A percentile compares a stretch with the other conserved stretches of the same genome.
These are phyloP conservation scores for Muscicapa striata DNA, from an alignment of 2,797 vertebrate genomes.

Conservation along the genomic window DNA sequence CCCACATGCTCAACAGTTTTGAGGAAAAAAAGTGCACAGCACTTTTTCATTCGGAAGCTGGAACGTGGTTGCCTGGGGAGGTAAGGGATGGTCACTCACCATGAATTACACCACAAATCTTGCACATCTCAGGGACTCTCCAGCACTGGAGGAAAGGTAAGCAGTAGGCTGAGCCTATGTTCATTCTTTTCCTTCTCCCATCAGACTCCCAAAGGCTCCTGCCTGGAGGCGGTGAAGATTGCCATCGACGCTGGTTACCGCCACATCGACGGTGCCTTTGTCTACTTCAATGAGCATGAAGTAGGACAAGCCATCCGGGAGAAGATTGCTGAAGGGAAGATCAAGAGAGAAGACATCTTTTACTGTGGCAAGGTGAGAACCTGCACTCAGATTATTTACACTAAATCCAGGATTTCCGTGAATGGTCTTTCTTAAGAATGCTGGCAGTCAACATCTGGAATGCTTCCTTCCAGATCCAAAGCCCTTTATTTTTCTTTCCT, in stretches of 20 bases:
- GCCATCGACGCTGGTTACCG: constrained; percentile 90
- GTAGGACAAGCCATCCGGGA: constrained; percentile 90
- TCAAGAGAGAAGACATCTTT: constrained; percentile 90
- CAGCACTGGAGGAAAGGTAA: neutral
- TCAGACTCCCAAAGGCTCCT: constrained; percentile 82
- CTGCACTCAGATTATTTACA: neutral
- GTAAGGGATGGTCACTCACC: too few species aligned
- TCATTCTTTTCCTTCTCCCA: neutral
- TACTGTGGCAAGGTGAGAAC: constrained; percentile 92
- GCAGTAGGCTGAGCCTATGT: neutral
- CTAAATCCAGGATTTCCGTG: neutral
- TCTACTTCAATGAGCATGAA: constrained; percentile 90
- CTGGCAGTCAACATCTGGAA: accelerated
- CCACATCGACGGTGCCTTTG: constrained; percentile 88
- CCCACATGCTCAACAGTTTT: neutral
- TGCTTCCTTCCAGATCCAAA: neutral
- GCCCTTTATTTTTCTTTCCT: neutral
- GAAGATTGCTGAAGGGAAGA: constrained; percentile 89
- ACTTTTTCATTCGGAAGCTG: neutral
- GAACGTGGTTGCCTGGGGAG: neutral
- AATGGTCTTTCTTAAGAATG: neutral
- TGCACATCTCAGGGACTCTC: neutral
- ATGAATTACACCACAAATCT: neutral
- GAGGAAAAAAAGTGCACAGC: neutral
- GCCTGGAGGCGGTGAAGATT: constrained; percentile 81